Base-by-base conservation (phyloP, 92 coral and sea anemone species). In the Parazoanthus darwini region DNA sequence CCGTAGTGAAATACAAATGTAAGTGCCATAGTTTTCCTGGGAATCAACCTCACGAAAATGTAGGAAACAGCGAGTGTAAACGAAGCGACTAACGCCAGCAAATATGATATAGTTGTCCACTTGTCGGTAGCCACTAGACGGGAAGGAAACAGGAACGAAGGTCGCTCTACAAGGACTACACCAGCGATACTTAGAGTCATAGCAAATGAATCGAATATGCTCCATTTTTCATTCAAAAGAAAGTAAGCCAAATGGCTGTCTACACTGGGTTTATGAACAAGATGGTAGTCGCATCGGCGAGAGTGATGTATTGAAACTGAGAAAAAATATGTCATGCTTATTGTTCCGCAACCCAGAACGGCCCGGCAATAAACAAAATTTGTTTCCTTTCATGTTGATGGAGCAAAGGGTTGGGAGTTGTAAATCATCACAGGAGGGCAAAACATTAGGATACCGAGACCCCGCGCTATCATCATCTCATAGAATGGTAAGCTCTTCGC, bases 201-300 rank as follows among this genome's bases (percentile, higher is more conserved):
- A 8, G 95, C 89, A 7, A 86, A 36, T 2, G 88, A 75, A 73
- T 93, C 93, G 56, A 86, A 66, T 85, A 85, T 91, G 68, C 87
- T 93, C 79, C 91, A 85, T 8, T 82, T 79, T 18, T 94, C 98
- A 54, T 89, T 88, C 0, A 94, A 88, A 79, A 94, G 87, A 66
- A 92, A 87, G 38, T 90, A 89, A 20, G 92, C 98, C 37, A 94
- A 85, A 94, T 77, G 13, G 92, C 93, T 18, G 93, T 92, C 63
- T 85, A 91, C n/a, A 94, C 88, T 1, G 98, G 98, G 35, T 89
- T 66, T 6, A 94, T 89, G 73, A 89, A 94, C 44, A 88, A 33
- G 36, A 94, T 77, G 14, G 92, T 94, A 25, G 93, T 93, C 26
- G 94, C 94, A 39, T 94, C 98, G 0, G 94, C 93, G 29, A 94